Percentiles rank a stretch among this genome's conserved stretches.
These are phyloP conservation scores for Rhinichthys klamathensis DNA, from an alignment of 2,113 vertebrate species.

Conservation along the genomic window DNA sequence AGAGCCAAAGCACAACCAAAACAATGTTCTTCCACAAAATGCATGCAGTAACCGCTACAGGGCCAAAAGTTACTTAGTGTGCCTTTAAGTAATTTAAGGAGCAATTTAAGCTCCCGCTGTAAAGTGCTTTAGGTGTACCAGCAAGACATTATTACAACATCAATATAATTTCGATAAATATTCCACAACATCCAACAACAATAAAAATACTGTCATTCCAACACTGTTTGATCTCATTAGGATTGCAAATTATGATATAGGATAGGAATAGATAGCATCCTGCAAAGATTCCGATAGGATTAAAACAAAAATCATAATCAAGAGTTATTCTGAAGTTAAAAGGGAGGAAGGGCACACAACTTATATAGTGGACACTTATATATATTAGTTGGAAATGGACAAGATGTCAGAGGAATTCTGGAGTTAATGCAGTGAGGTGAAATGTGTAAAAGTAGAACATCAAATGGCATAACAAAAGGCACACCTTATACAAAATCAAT, in stretches of 20 bases:
- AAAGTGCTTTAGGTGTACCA: too few relatives aligned
- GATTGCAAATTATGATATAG: not conserved
- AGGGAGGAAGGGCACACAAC: not conserved
- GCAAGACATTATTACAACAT: not conserved
- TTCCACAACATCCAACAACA: not conserved
- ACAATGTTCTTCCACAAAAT: too few relatives aligned
- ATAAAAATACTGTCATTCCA: not conserved
- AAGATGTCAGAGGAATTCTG: slow-evolving; percentile 1
- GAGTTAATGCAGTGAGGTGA: slow-evolving; percentile 16
- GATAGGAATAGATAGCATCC: not conserved
- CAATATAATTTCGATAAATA: not conserved
- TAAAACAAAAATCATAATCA: not conserved
- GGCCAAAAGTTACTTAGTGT: too few relatives aligned
- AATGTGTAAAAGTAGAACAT: not conserved
- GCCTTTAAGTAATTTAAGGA: too few relatives aligned
- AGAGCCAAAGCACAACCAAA: too few relatives aligned
- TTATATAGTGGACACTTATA: not conserved
- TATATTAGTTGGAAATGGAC: slow-evolving; percentile 3
- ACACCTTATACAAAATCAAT: not conserved
- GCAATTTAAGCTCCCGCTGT: too few relatives aligned
- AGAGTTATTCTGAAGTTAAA: not conserved
- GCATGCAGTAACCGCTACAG: too few relatives aligned
- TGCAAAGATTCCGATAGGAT: not conserved
- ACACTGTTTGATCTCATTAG: not conserved
- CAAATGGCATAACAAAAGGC: not conserved